phyloP scores from a whole-genome alignment of 2,113 vertebrate genomes.

The Sphyrna mokarran region DNA sequence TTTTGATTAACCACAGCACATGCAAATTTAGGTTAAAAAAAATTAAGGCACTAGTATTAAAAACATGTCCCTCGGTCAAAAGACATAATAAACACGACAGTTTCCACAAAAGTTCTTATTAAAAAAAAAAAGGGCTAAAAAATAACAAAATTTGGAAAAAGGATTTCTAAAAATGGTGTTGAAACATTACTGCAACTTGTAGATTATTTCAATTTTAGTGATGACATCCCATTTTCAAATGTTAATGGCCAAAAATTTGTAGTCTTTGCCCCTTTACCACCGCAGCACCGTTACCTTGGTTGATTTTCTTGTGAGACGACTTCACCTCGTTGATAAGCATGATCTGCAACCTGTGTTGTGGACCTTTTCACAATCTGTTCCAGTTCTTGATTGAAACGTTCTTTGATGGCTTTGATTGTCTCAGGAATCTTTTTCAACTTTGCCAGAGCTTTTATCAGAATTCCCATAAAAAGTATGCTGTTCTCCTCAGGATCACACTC shows the following conservation, averaged over 20 bases:
- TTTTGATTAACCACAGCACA: neutral
- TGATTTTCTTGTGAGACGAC: slow-evolving; percentile 80
- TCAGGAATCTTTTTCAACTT: slow-evolving; percentile 93
- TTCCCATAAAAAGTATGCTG: slow-evolving; percentile 86
- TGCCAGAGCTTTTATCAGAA: slow-evolving; percentile 87
- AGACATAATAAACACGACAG: neutral
- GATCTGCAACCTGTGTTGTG: slow-evolving; percentile 93
- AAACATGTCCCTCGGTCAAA: neutral
- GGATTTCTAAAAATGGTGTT: neutral
- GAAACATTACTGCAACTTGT: neutral
- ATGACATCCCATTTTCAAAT: neutral
- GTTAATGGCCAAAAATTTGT: neutral
- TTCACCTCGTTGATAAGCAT: slow-evolving; percentile 84
- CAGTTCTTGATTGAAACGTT: slow-evolving; percentile 86
- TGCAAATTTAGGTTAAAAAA: neutral
- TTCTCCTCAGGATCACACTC: slow-evolving; percentile 92
- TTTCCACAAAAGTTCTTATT: neutral
- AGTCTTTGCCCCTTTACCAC: neutral
- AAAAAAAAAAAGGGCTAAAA: neutral
- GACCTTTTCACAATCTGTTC: slow-evolving; percentile 94
- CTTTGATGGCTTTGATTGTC: slow-evolving; percentile 88
- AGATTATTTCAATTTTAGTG: neutral
- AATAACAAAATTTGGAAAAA: neutral
- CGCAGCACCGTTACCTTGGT: slow-evolving; percentile 62
- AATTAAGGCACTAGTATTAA: neutral